Evolutionary conservation across 92 coral and sea anemone genomes (phyloP), one percentile per base, ranked within the genome.

Genomic region (Diadumene lineata): DNA sequence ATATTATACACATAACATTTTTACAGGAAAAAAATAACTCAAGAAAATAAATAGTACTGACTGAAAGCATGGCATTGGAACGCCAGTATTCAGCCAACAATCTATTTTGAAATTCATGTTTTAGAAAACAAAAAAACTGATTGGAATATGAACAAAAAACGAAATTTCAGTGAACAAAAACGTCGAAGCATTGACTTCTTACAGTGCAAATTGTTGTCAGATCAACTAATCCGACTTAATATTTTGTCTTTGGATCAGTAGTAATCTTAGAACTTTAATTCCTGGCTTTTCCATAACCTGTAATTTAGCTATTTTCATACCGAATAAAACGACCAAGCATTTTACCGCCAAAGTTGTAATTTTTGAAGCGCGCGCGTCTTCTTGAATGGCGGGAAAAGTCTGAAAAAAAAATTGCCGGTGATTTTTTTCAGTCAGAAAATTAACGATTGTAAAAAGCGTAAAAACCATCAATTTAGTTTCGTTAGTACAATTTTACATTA

Each of bases 351-450:
- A 62, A 27, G 31, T 23, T 30, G 13, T 28, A 30, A 25, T 31
- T 2, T 31, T 62, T 10, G 68, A 62, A n/a, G 68, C 68, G 38
- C 16, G 68, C 68, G 68, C 27, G 21, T 2, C n/a, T 62, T 62
- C n/a, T n/a, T 62, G 21, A 62, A 62, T 62, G 38, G 68, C 64
- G 64, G 64, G 64, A 58, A 58, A 58, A 8, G 23, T 55, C 22
- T 9, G 7, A 3, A 3, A 60, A 60, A 60, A 21, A 7, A 21
- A 16, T 19, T 25, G 17, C 30, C 2, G 24, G 28, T 1, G 11
- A 6, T 60, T 2, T 11, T 24, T 7, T 26, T 2, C 65, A 60
- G 4, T n/a, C 65, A 3, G 3, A 7, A 60, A 60, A 21, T 1
- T 26, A 60, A 23, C 28, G 23, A 11, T 18, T 11, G 28, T 60